Conservation (phyloP, 1,140 invertebrate species). For the Copidosoma floridanum region DNA sequence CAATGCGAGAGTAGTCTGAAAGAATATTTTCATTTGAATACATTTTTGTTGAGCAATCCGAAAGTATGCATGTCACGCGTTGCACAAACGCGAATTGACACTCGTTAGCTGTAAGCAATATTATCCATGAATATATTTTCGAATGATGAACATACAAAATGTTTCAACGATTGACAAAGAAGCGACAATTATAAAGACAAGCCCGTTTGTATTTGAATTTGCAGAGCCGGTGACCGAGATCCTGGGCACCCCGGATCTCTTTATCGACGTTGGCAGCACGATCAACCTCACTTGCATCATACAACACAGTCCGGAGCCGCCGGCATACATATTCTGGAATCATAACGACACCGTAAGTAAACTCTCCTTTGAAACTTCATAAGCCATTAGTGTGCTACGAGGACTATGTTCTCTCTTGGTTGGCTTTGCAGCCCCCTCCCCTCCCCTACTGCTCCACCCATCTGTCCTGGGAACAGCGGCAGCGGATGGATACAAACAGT, state of each 20-base stretch:
- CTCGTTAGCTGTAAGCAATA: no score
- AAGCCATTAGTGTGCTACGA: conserved; percentile 20
- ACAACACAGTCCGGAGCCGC: conserved; percentile 83
- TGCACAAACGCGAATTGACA: no score
- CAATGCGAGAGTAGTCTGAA: no score
- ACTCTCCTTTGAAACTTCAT: conserved; percentile 2
- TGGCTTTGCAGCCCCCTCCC: conserved; percentile 4
- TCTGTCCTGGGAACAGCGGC: no score
- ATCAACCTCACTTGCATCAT: conserved; percentile 93
- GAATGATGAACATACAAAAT: no score
- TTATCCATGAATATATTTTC: no score
- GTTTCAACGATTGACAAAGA: no score
- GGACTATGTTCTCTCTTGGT: neutral
- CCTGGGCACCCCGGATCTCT: conserved; percentile 83
- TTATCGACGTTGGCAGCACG: conserved; percentile 86
- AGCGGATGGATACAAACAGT: conserved; percentile 18
- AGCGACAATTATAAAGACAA: no score
- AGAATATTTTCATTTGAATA: no score
- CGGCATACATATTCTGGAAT: conserved; percentile 91
- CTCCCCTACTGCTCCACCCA: no score
- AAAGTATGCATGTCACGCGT: no score
- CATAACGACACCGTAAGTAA: conserved; percentile 81
- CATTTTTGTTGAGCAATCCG: no score
- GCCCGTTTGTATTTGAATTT: conserved; percentile 50
- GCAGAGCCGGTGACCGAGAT: conserved; percentile 89